phyloP scores from a whole-genome alignment of 2,888 invertebrate species.

The Griposia aprilina region DNA sequence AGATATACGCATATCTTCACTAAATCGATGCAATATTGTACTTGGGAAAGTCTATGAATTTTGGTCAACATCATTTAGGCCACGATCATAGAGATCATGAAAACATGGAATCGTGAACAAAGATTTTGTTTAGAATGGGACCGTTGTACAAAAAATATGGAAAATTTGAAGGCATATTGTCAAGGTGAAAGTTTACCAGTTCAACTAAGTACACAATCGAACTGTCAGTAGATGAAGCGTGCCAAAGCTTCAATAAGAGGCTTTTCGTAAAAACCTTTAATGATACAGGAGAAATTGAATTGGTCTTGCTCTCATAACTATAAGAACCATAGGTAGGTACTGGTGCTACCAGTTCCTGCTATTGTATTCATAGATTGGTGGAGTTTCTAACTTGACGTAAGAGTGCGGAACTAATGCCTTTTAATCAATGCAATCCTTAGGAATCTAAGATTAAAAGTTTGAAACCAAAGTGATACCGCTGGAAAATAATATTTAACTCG shows the following conservation, averaged over 20 bases:
- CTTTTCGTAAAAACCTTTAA: background rate
- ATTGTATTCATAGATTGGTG: slow-evolving; percentile 38
- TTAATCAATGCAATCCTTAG: background rate
- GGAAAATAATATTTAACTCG: background rate
- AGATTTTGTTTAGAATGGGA: slow-evolving; percentile 3
- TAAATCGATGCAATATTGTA: slow-evolving; percentile 18
- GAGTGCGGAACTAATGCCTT: background rate
- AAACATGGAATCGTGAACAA: slow-evolving; percentile 37
- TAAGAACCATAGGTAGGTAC: background rate
- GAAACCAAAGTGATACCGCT: background rate
- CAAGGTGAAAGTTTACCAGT: slow-evolving; percentile 42
- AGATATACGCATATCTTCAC: slow-evolving; percentile 42
- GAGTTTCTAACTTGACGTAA: slow-evolving; percentile 25
- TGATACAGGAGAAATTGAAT: slow-evolving; percentile 17
- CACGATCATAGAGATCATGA: slow-evolving; percentile 40
- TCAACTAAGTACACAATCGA: background rate
- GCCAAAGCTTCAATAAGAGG: background rate
- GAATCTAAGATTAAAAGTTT: background rate
- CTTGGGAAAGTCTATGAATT: slow-evolving; percentile 30
- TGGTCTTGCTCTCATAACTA: slow-evolving; percentile 41
- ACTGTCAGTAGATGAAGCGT: background rate
- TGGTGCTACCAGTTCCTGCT: slow-evolving; percentile 32
- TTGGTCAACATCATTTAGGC: slow-evolving; percentile 22
- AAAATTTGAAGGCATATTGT: slow-evolving; percentile 15
- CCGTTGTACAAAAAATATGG: background rate